Conservation (phyloP, 2,797 vertebrate species). For the Tarsius wallacei region DNA sequence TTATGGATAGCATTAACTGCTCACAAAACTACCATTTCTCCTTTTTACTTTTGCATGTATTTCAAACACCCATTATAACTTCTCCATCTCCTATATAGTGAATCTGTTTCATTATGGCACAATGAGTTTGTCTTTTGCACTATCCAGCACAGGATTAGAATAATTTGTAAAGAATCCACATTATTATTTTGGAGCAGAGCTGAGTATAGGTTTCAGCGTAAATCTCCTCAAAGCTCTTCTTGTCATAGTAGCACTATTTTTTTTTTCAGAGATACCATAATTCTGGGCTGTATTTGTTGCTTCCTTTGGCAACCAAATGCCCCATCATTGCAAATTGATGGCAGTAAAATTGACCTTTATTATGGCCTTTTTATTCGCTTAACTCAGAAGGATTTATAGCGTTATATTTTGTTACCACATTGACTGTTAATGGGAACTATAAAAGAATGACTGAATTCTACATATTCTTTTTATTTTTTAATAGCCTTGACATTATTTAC, state of each 20-base stretch:
- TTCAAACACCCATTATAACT: conserved; percentile 75
- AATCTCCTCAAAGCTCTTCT: conserved; percentile 63
- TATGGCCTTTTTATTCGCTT: conserved; percentile 81
- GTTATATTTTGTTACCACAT: conserved; percentile 80
- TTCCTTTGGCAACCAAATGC: conserved; percentile 82
- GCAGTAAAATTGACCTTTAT: conserved; percentile 83
- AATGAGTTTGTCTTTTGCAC: neutral
- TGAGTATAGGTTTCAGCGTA: conserved; percentile 59
- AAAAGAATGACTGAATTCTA: conserved; percentile 84
- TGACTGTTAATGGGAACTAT: conserved; percentile 82
- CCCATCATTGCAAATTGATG: conserved; percentile 83
- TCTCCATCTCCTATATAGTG: conserved; percentile 56
- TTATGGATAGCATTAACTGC: conserved; percentile 81
- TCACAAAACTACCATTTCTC: conserved; percentile 81
- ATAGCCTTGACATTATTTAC: conserved; percentile 78
- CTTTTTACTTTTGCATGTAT: conserved; percentile 80
- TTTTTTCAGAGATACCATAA: neutral
- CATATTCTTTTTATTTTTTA: conserved; percentile 84
- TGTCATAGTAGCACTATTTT: neutral
- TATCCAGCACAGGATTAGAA: conserved; percentile 39
- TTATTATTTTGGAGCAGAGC: conserved; percentile 63
- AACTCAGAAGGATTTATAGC: conserved; percentile 80
- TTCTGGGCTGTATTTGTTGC: conserved; percentile 73
- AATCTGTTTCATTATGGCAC: conserved; percentile 49
- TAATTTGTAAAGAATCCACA: conserved; percentile 63